phyloP scores from a whole-genome alignment of 2,797 vertebrate species.

The Scolopax rusticola region DNA sequence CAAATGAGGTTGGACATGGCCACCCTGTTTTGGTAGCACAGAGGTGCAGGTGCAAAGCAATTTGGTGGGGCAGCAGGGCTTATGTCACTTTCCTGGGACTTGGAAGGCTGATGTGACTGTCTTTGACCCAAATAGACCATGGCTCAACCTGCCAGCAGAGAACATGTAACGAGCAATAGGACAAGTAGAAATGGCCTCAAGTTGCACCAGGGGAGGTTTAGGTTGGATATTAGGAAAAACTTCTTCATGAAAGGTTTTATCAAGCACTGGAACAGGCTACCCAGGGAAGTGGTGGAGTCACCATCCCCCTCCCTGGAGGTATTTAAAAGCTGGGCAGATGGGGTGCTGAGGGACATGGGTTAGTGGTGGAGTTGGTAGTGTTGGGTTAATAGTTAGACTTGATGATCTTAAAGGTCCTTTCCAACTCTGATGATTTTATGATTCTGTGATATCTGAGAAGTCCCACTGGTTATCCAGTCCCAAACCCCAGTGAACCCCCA shows the following conservation, averaged over 20 bases:
- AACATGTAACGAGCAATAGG: not conserved
- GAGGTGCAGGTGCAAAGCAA: not conserved
- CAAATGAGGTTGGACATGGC: not conserved
- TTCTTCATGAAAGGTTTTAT: not conserved
- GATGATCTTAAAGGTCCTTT: not conserved
- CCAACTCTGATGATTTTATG: not conserved
- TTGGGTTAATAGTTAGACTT: not conserved
- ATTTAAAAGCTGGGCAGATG: not conserved
- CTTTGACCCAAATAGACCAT: not conserved
- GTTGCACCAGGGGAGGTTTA: not conserved
- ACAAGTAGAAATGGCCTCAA: not conserved
- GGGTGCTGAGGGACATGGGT: not conserved
- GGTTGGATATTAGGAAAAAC: not conserved
- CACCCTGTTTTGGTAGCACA: not conserved
- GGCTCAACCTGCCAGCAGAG: not conserved
- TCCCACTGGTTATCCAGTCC: not conserved
- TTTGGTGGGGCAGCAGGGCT: not conserved
- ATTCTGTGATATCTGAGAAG: not conserved
- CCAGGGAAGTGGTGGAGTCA: not conserved
- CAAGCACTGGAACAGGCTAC: not conserved
- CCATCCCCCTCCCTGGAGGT: not conserved
- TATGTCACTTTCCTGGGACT: not conserved
- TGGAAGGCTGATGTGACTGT: not conserved
- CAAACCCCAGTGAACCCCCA: not conserved
- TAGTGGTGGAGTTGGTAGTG: not conserved